These are phyloP conservation scores for Drosophila yooni DNA, from an alignment of 2,888 invertebrate genomes.

Conservation along the genomic window DNA sequence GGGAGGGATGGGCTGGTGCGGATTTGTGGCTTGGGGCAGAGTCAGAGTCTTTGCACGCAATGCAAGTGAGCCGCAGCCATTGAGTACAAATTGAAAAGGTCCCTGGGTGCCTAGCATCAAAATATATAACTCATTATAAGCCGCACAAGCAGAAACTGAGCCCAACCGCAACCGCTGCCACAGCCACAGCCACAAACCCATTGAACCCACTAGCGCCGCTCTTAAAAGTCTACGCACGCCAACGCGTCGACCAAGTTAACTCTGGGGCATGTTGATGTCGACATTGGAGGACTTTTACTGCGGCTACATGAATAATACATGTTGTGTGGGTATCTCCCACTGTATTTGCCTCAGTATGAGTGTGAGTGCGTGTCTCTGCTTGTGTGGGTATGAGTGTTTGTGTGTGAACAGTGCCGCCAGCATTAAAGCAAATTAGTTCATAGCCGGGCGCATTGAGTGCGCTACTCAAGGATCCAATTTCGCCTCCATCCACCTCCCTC, in stretches of 20 bases:
- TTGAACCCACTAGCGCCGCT: constrained; percentile 29
- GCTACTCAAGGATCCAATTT: constrained; percentile 56
- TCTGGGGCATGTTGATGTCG: constrained; percentile 64
- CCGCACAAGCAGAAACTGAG: constrained; percentile 21
- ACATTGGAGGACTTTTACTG: constrained; percentile 67
- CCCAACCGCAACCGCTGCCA: constrained; percentile 9
- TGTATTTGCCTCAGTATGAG: background rate
- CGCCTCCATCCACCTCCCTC: background rate
- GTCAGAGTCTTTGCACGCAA: constrained; percentile 45
- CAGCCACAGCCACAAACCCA: constrained; percentile 9
- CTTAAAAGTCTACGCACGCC: constrained; percentile 78
- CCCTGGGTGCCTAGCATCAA: constrained; percentile 55
- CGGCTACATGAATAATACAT: constrained; percentile 76
- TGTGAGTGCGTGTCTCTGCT: constrained; percentile 11
- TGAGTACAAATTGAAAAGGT: constrained; percentile 58
- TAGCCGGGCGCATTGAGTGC: constrained; percentile 62
- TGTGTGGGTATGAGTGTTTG: constrained; percentile 15
- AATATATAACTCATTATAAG: constrained; percentile 64
- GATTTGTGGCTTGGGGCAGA: constrained; percentile 1
- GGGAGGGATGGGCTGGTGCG: background rate
- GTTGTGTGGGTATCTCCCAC: constrained; percentile 28
- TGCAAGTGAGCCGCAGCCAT: constrained; percentile 55
- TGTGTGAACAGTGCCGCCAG: constrained; percentile 56
- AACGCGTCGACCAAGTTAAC: constrained; percentile 70
- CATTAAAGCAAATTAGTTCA: constrained; percentile 77